Base-by-base conservation (phyloP, 2,888 invertebrate species). In the Ophraella communa region DNA sequence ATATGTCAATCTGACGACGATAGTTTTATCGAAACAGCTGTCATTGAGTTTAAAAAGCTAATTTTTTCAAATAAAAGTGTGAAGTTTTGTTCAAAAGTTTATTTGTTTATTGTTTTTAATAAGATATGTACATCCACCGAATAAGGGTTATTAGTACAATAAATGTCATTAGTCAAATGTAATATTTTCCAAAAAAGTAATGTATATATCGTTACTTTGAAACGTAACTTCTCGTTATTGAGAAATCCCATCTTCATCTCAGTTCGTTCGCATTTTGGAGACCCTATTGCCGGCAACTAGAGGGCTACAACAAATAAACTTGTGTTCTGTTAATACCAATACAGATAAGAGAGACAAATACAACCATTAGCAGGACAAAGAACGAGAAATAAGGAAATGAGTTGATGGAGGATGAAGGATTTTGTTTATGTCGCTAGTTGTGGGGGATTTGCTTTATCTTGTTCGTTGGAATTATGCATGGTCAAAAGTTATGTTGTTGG, bases 271-370 rank as follows among this genome's bases (percentile, higher is more conserved):
- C 14, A 14, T 39, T 39, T 39, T 39, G 7, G 39, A 7, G 17
- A 39, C 17, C 7, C 4, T 17, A 14, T 39, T 39, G 39, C 14
- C 47, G 23, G 23, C 11, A 7, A 10, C 27, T 27, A 1, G 47
- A 21, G 47, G 47, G 47, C 47, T 47, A 47, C 47, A 23, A 21
- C 21, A 23, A 47, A 47, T 47, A 47, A 47, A 47, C 47, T 21
- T 47, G 39, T 39, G 39, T 39, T 4, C 5, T 47, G 47, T 47
- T 47, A n/a, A 23, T 23, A 23, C 5, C 47, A 47, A 47, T 23
- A 17, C 47, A n/a, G 21, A 47, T 23, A 23, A 23, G 47, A 11
- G 23, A 47, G 47, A 23, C 23, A 23, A 47, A 47, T 47, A 47
- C 47, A 47, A 21, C 47, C 23, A 47, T 20, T 47, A 47, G 1